phyloP scores from a whole-genome alignment of 2,113 vertebrate species.

The Agapornis roseicollis region DNA sequence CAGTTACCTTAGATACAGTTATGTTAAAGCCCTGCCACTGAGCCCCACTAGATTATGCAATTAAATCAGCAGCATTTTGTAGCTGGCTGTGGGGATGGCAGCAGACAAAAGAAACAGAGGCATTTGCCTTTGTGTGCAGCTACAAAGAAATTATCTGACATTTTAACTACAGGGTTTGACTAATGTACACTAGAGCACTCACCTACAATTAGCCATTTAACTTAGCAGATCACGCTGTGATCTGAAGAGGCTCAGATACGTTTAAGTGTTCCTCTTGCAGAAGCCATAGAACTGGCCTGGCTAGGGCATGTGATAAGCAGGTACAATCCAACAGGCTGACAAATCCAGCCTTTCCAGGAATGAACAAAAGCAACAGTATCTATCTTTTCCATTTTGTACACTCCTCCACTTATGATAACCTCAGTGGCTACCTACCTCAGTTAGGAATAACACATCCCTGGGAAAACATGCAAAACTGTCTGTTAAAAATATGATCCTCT shows the following conservation, averaged over 20 bases:
- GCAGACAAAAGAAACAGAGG: background rate
- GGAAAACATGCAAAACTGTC: background rate
- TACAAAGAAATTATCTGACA: slow-evolving; percentile 24
- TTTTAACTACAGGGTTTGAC: slow-evolving; percentile 16
- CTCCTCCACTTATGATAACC: background rate
- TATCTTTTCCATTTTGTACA: background rate
- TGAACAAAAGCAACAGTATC: background rate
- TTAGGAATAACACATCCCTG: background rate
- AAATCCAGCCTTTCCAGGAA: background rate
- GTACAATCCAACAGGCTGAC: background rate
- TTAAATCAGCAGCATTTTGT: background rate
- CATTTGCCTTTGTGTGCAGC: background rate
- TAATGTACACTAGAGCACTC: slow-evolving; percentile 8
- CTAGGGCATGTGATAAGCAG: background rate
- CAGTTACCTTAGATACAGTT: background rate
- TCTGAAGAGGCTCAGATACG: background rate
- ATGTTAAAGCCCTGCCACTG: background rate
- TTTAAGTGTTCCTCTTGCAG: background rate
- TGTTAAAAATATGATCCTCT: background rate
- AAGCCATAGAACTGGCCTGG: background rate
- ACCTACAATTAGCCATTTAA: slow-evolving; percentile 34
- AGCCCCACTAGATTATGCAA: background rate
- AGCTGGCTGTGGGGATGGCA: background rate
- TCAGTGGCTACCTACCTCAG: background rate
- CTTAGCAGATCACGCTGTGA: slow-evolving; percentile 21